phyloP scores from a whole-genome alignment of 1,140 invertebrate species.

The Daktulosphaira vitifoliae region DNA sequence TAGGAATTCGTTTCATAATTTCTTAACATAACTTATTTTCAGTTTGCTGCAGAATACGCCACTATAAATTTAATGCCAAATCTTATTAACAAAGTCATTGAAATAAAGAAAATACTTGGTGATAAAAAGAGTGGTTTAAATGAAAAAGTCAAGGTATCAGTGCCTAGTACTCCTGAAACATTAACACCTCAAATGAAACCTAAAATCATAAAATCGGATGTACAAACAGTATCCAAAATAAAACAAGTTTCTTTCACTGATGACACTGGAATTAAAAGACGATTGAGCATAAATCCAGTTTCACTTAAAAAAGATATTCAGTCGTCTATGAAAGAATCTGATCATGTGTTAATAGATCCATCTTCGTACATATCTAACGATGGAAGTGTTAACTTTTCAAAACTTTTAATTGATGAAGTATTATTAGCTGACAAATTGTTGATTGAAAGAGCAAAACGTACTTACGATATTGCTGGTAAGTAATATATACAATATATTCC shows the following conservation, averaged over 20 bases:
- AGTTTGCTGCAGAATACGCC: slow-evolving; percentile 85
- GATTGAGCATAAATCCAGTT: background rate
- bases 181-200: slow-evolving; percentile 12
- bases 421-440: slow-evolving; percentile 68
- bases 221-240: background rate
- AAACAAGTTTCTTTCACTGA: slow-evolving; percentile 1
- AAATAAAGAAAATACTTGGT: slow-evolving; percentile 57
- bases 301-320: background rate
- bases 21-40: slow-evolving; percentile 38
- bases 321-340: background rate
- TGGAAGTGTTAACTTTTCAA: slow-evolving; percentile 65
- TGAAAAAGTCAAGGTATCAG: background rate
- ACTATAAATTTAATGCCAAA: slow-evolving; percentile 69
- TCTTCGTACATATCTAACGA: slow-evolving; percentile 53
- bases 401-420: slow-evolving; percentile 76
- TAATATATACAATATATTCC: too few species aligned
- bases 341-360: slow-evolving; percentile 34
- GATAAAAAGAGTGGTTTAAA: background rate
- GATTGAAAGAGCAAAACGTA: slow-evolving; percentile 68
- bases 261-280: background rate
- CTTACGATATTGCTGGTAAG: slow-evolving; percentile 72
- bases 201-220: slow-evolving; percentile 4
- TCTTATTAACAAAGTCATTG: slow-evolving; percentile 62
- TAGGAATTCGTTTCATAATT: too few species aligned
- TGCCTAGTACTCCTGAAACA: background rate